A percentile compares a stretch with the other conserved stretches of the same genome.
Conservation (phyloP, 2,888 invertebrate genomes). For the Leucozona laternaria region DNA sequence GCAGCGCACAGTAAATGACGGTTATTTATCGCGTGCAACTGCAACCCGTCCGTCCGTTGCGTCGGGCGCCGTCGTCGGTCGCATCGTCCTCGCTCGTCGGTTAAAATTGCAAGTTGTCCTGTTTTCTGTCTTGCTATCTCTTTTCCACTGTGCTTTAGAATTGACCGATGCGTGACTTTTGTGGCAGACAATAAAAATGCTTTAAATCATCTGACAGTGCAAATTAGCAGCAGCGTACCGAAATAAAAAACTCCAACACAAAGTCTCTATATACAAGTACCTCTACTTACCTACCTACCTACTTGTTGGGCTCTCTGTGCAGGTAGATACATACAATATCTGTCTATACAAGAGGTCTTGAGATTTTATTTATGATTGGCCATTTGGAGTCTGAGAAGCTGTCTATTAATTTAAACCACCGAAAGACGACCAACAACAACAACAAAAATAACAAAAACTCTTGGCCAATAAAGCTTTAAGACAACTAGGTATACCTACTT, state of each 20-base stretch:
- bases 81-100: not conserved
- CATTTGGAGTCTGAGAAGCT: conserved; percentile 67
- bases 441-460: conserved; percentile 3
- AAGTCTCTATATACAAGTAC: not conserved
- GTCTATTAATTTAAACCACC: conserved; percentile 66
- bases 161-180: conserved; percentile 76
- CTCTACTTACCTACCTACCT: too few relatives aligned
- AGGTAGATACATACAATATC: too few relatives aligned
- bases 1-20: conserved; percentile 65
- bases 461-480: not conserved
- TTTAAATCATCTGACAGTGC: conserved; percentile 76
- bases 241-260: conserved; percentile 55
- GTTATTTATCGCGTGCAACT: conserved; percentile 72
- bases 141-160: conserved; percentile 25
- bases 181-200: conserved; percentile 76
- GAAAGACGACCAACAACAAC: conserved; percentile 16
- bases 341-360: conserved; percentile 26
- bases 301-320: not conserved
- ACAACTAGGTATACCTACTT: too few relatives aligned
- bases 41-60: conserved; percentile 11
- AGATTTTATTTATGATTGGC: conserved; percentile 72
- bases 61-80: not conserved
- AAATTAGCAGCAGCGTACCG: conserved; percentile 56
- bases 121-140: conserved; percentile 11
- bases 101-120: conserved; percentile 46